Base-by-base conservation (phyloP, 2,113 vertebrate species). In the Amphiprion percula region DNA sequence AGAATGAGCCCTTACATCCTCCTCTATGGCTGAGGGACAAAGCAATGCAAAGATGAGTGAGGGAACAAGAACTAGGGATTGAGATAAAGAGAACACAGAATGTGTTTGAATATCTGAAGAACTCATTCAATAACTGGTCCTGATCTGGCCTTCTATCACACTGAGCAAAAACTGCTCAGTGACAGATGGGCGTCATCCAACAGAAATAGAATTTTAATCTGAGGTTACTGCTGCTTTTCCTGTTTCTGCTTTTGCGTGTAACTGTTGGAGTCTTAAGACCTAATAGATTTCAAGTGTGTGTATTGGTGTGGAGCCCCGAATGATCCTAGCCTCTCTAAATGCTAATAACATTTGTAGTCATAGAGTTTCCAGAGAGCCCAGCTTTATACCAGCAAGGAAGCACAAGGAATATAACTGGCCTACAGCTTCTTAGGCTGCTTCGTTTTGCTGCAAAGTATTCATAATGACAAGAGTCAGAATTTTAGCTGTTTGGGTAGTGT, bases 281-380 rank as follows among this genome's bases (percentile, higher is more conserved):
- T 41, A 50, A 37, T 86, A 69, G 77, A 75, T 71, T 64, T 71
- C 12, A 65, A 53, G 53, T 56, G 8, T 49, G 69, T 77, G 67
- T 66, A 54, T 54, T 23, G n/a, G 23, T 64, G 63, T 56, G 74
- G 21, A 72, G 78, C 65, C 66, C 55, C 53, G 74, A 64, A 85
- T 85, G 80, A 82, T 77, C 77, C 46, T 63, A 81, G 79, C 53
- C 91, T 84, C 49, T 92, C 83, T 91, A 90, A 90, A 90, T 92
- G 90, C 82, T 89, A 90, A 90, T 86, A 69, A 76, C 15, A 23
- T 76, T 26, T 52, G 69, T 73, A 77, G 50, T 54, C 50, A 69
- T 64, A 44, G 46, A 61, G 41, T 41, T 68, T 69, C 26, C 30
- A 64, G 21, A 33, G 24, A 61, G 58, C 50, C 71, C 24, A 71